Percentiles rank a stretch among this genome's conserved stretches.
phyloP scores from a whole-genome alignment of 2,888 invertebrate species.

The Scaeva pyrastri region DNA sequence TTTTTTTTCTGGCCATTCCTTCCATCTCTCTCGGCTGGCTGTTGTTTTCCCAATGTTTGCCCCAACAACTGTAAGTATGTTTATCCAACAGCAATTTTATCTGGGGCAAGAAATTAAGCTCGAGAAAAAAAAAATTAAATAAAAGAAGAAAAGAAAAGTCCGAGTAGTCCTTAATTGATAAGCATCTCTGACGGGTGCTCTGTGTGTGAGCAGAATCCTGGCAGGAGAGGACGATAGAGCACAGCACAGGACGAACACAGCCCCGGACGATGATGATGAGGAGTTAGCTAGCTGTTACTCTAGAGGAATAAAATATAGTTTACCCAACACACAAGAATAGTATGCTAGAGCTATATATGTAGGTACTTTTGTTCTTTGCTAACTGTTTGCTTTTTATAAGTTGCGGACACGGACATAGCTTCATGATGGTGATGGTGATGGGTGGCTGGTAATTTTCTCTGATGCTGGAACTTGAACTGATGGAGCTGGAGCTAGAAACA shows the following conservation, averaged over 20 bases:
- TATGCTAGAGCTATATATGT: not conserved
- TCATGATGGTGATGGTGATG: not conserved
- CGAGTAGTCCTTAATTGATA: slow-evolving; percentile 61
- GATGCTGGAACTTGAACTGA: too few relatives aligned
- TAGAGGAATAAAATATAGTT: slow-evolving; percentile 27
- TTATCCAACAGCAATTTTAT: slow-evolving; percentile 63
- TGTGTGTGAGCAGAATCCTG: slow-evolving; percentile 33
- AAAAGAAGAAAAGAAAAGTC: not conserved
- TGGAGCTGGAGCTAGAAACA: not conserved
- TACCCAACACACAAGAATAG: not conserved
- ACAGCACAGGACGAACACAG: not conserved
- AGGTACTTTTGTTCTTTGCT: slow-evolving; percentile 59
- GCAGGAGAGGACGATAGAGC: slow-evolving; percentile 10
- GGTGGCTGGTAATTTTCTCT: slow-evolving; percentile 6
- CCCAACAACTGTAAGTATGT: slow-evolving; percentile 55
- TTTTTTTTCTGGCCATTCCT: not conserved
- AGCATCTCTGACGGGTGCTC: slow-evolving; percentile 55
- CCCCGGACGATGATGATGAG: not conserved
- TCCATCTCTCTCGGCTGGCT: slow-evolving; percentile 27
- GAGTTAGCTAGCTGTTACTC: not conserved
- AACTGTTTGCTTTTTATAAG: slow-evolving; percentile 26
- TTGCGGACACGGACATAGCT: slow-evolving; percentile 12
- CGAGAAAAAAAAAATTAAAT: slow-evolving; percentile 21
- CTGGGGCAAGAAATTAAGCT: slow-evolving; percentile 66
- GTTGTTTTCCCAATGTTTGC: slow-evolving; percentile 50